Conservation (phyloP, 2,797 vertebrate species). For the Acrossocheilus fasciatus region DNA sequence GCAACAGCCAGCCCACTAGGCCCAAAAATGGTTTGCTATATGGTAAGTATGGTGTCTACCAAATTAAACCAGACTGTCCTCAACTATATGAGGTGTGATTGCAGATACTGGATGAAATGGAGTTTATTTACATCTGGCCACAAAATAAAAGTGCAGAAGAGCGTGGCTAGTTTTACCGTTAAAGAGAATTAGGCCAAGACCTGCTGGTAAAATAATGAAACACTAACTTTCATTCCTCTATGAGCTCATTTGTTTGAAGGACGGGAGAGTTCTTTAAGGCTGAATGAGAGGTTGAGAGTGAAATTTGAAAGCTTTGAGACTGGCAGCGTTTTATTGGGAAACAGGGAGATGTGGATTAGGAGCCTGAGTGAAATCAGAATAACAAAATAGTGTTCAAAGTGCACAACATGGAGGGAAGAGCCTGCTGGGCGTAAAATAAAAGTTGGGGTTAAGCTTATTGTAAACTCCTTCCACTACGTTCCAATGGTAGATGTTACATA, state of each 20-base stretch:
- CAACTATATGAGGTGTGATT: conserved; percentile 88
- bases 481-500: conserved; percentile 82
- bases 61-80: conserved; percentile 87
- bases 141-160: not conserved
- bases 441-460: conserved; percentile 88
- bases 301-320: conserved; percentile 57
- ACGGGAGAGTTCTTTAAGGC: conserved; percentile 51
- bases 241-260: conserved; percentile 38
- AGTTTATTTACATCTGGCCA: not conserved
- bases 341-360: conserved; percentile 77
- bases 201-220: not conserved
- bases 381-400: conserved; percentile 87
- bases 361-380: conserved; percentile 82
- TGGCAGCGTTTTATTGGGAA: conserved; percentile 56
- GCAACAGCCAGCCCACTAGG: conserved; percentile 62
- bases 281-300: conserved; percentile 38
- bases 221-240: conserved; percentile 16
- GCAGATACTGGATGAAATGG: conserved; percentile 81
- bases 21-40: conserved; percentile 36
- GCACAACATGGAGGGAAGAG: conserved; percentile 81
- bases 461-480: conserved; percentile 83
- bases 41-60: conserved; percentile 77
- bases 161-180: not conserved
- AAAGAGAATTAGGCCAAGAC: not conserved
- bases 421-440: conserved; percentile 87